phyloP scores from a whole-genome alignment of 1,140 invertebrate genomes.

The Saccostrea cuccullata region DNA sequence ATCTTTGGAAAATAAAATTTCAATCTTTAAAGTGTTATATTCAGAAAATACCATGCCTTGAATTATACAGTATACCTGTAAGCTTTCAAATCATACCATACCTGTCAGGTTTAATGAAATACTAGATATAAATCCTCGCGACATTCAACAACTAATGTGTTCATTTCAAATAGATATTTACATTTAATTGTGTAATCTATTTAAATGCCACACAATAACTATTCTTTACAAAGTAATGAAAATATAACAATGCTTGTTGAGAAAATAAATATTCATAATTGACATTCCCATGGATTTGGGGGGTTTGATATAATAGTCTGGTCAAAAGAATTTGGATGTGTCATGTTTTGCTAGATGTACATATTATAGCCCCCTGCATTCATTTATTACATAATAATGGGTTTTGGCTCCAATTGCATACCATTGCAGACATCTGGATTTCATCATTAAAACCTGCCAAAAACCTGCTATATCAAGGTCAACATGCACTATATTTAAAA shows the following conservation, averaged over 20 bases:
- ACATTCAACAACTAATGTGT: background rate
- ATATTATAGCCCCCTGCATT: background rate
- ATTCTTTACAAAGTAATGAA: background rate
- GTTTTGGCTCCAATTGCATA: background rate
- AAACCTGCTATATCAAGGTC: background rate
- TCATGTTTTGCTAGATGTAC: background rate
- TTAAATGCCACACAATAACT: background rate
- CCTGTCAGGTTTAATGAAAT: background rate
- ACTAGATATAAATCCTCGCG: background rate
- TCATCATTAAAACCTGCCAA: background rate
- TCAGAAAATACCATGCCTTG: no score
- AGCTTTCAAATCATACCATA: background rate
- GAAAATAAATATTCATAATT: slow-evolving; percentile 5
- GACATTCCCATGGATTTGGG: background rate
- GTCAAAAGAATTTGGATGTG: background rate
- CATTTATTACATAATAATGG: slow-evolving; percentile 5
- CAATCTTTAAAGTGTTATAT: no score
- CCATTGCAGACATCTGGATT: background rate
- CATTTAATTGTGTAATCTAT: background rate
- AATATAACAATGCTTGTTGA: background rate
- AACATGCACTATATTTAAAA: background rate
- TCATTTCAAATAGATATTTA: background rate
- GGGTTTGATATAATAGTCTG: background rate
- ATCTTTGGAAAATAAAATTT: no score
- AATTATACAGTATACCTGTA: background rate